phyloP scores from a whole-genome alignment of 2,113 vertebrate genomes.

The Strix aluco region DNA sequence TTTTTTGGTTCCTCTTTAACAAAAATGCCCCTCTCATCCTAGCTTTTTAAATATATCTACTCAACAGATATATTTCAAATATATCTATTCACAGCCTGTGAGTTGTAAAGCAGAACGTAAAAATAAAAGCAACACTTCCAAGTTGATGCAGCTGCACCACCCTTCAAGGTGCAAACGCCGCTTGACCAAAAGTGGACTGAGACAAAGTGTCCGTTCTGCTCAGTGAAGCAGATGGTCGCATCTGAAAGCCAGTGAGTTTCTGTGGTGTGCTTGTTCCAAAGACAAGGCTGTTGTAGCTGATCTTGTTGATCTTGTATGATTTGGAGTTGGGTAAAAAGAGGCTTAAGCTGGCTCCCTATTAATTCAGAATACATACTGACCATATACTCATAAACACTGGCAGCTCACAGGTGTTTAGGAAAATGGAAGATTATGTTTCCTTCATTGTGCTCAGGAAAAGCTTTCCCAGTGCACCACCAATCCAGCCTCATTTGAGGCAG shows the following conservation, averaged over 20 bases:
- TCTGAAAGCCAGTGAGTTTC: background rate
- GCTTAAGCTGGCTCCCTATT: background rate
- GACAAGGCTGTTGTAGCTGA: background rate
- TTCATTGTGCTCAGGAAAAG: background rate
- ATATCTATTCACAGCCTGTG: background rate
- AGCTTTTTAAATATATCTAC: background rate
- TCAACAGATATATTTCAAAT: background rate
- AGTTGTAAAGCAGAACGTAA: background rate
- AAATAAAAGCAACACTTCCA: background rate
- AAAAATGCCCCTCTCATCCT: background rate
- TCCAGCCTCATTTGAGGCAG: background rate
- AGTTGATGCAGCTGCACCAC: background rate
- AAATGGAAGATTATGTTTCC: background rate
- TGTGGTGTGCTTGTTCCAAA: background rate
- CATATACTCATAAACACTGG: background rate
- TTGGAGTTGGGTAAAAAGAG: background rate
- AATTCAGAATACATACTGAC: background rate
- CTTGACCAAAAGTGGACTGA: background rate
- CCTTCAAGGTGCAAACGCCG: background rate
- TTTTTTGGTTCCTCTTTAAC: background rate
- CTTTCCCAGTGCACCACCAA: background rate
- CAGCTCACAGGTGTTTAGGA: background rate
- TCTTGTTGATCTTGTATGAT: background rate
- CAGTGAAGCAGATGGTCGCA: background rate
- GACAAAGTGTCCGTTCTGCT: background rate